Evolutionary conservation across 2,797 vertebrate genomes (phyloP), one percentile per base, ranked within the genome.

Genomic region (Eupleurogrammus muticus): DNA sequence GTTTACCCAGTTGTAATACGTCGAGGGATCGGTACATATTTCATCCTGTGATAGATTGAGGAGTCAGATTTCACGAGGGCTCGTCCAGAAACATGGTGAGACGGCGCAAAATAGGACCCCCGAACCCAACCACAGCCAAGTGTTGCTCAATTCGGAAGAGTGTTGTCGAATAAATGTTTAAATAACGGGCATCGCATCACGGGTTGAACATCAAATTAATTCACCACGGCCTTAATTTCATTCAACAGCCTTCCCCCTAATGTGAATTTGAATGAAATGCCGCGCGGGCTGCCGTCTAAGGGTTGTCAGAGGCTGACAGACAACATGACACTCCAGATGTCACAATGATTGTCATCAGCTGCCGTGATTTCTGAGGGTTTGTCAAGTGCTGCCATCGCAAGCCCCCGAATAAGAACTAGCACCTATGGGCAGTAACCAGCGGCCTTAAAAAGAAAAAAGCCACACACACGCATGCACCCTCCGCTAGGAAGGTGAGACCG

Each of bases 401-500:
- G n/a, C n/a, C 58, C 28, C 24, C 50, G 46, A 75, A 78, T 62
- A 64, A 66, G 36, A 82, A 75, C 28, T 5, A 65, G 73, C 70
- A 67, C 62, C 74, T 77, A 71, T 21, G 63, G 56, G 57, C 60
- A 54, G 53, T 42, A 40, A 19, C 63, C 23, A n/a, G 2, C 51
- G 17, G 34, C 48, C 21, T 60, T 40, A 48, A 48, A 77, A 57
- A 70, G 81, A 80, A 58, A 28, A 28, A 28, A 28, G 6, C 3
- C 28, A 28, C 28, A 28, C 28, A 28, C 28, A 28, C 28, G 6
- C 75, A 74, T 52, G 7, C 6, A 16, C 75, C 36, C 64, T 84
- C 79, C 38, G 47, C 66, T n/a, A 59, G 62, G 77, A 88, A 87
- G 85, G 82, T 87, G 85, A 87, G 70, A 35, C 77, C 20, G 64